phyloP scores from a whole-genome alignment of 2,888 invertebrate species.

The Clunio marinus region DNA sequence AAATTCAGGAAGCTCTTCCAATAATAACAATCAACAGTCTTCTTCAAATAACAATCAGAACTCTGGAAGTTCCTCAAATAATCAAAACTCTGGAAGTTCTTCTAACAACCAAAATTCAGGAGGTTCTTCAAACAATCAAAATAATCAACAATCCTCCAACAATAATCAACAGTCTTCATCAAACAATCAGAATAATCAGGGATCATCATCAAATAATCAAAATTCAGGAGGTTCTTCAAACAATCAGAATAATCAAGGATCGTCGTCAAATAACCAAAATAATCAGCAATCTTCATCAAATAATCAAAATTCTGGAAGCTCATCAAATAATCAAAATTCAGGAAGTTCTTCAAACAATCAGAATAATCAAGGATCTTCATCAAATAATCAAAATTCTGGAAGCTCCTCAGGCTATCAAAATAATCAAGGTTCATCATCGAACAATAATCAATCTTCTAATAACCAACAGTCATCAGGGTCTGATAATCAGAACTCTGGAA shows the following conservation, averaged over 20 bases:
- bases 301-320: slow-evolving; percentile 33
- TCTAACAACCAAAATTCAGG: slow-evolving; percentile 6
- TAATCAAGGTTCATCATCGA: slow-evolving; percentile 27
- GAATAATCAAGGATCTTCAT: slow-evolving; percentile 38
- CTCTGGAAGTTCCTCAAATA: slow-evolving; percentile 34
- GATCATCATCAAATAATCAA: background rate
- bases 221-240: slow-evolving; percentile 21
- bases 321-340: slow-evolving; percentile 39
- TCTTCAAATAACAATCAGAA: slow-evolving; percentile 28
- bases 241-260: slow-evolving; percentile 14
- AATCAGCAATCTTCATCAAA: slow-evolving; percentile 9
- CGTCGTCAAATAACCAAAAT: slow-evolving; percentile 41
- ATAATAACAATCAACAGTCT: too few species aligned
- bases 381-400: slow-evolving; percentile 39
- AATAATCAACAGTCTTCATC: slow-evolving; percentile 38
- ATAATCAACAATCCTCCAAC: slow-evolving; percentile 32
- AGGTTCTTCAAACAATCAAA: background rate
- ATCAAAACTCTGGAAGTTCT: background rate
- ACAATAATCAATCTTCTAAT: slow-evolving; percentile 36
- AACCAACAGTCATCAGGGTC: slow-evolving; percentile 33
- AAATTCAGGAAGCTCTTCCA: slow-evolving; percentile 15
- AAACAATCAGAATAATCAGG: slow-evolving; percentile 7
- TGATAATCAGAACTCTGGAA: slow-evolving; percentile 40
- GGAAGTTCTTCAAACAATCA: slow-evolving; percentile 41
- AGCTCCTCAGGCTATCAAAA: slow-evolving; percentile 15